These are phyloP conservation scores for Aurelia coerulea DNA, from an alignment of 30 jellyfish, hydroid and myxozoan species.

Conservation along the genomic window DNA sequence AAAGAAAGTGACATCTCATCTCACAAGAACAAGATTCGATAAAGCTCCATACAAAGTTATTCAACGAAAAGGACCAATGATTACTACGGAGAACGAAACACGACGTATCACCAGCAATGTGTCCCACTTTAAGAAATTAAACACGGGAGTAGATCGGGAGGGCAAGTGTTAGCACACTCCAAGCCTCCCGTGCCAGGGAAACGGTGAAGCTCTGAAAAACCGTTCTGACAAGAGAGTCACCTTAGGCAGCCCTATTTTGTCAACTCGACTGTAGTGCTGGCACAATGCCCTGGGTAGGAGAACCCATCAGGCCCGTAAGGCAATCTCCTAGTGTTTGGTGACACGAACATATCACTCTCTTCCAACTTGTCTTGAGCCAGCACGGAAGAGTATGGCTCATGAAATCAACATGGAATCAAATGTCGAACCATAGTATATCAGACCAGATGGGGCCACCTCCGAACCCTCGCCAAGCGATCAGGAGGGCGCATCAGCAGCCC, in stretches of 20 bases:
- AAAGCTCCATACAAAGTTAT: slow-evolving; percentile 15
- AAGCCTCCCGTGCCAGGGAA: slow-evolving; percentile 12
- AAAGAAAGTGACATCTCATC: background rate
- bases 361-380: slow-evolving; percentile 60
- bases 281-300: slow-evolving; percentile 35
- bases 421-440: slow-evolving; percentile 38
- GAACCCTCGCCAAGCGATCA: slow-evolving; percentile 63
- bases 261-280: slow-evolving; percentile 53
- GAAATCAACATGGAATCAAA: slow-evolving; percentile 40
- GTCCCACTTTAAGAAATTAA: slow-evolving; percentile 12
- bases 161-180: slow-evolving; percentile 15
- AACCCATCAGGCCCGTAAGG: slow-evolving; percentile 45
- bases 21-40: slow-evolving; percentile 4
- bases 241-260: slow-evolving; percentile 36
- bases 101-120: slow-evolving; percentile 16
- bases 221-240: slow-evolving; percentile 28
- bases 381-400: slow-evolving; percentile 39
- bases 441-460: slow-evolving; percentile 66
- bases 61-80: slow-evolving; percentile 30
- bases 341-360: slow-evolving; percentile 46
- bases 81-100: slow-evolving; percentile 24
- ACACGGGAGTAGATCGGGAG: background rate
- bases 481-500: slow-evolving; percentile 70
- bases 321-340: slow-evolving; percentile 53
- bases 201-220: slow-evolving; percentile 18